These are phyloP conservation scores for Platichthys flesus DNA, from an alignment of 2,113 vertebrate genomes.

Conservation along the genomic window DNA sequence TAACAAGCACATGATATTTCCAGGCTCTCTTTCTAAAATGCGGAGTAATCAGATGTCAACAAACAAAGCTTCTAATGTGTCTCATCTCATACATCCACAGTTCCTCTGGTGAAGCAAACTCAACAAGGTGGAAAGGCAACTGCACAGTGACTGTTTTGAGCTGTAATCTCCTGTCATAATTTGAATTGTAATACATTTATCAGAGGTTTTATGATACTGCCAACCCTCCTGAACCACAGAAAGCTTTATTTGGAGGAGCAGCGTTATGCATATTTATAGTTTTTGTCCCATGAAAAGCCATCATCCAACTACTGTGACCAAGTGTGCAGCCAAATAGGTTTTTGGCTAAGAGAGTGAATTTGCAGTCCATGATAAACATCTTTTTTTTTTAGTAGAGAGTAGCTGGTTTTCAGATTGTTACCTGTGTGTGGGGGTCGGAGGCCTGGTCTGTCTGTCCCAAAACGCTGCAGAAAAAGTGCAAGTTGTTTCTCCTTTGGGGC, in stretches of 20 bases:
- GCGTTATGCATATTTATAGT: neutral
- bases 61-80: neutral
- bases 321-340: neutral
- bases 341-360: neutral
- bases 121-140: neutral
- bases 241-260: slow-evolving; percentile 4
- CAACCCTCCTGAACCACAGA: too few species aligned
- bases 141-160: neutral
- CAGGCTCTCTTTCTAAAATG: neutral
- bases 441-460: slow-evolving; percentile 70
- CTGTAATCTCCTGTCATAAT: slow-evolving; percentile 1
- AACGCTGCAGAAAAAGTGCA: slow-evolving; percentile 75
- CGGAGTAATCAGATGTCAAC: neutral
- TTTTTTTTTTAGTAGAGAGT: slow-evolving; percentile 7
- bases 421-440: slow-evolving; percentile 71
- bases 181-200: too few species aligned
- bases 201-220: neutral
- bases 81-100: neutral
- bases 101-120: neutral
- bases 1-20: neutral
- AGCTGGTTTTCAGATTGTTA: slow-evolving; percentile 50
- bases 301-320: neutral
- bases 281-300: too few species aligned
- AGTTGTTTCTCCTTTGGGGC: slow-evolving; percentile 79
- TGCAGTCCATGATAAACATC: neutral